A percentile compares a stretch with the other conserved stretches of the same genome.
Evolutionary conservation across 2,888 invertebrate genomes (phyloP).

Genomic region (Lamellibrachia satsuma): DNA sequence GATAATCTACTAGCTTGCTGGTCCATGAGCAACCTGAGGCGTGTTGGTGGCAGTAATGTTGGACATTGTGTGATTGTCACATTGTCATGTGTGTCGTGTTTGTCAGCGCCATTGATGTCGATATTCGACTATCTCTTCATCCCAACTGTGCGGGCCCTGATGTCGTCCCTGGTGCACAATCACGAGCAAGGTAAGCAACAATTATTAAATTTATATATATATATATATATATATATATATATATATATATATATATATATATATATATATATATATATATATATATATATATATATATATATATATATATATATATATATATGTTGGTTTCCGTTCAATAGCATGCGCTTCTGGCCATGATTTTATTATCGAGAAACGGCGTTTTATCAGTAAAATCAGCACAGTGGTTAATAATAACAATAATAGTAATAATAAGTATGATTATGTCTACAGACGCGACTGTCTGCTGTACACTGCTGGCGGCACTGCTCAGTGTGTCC

Average conservation of each 20-base stretch:
- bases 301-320: too few species aligned
- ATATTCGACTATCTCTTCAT: constrained; percentile 28
- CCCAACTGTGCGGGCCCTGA: constrained; percentile 31
- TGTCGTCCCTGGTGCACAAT: constrained; percentile 30
- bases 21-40: background rate
- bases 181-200: constrained; percentile 34
- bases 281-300: too few species aligned
- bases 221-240: background rate
- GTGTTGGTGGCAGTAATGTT: background rate
- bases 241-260: background rate
- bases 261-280: too few species aligned
- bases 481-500: too few species aligned
- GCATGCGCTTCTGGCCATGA: too few species aligned
- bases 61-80: background rate
- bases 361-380: too few species aligned
- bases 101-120: constrained; percentile 24
- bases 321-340: too few species aligned
- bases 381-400: too few species aligned
- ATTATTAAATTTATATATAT: background rate
- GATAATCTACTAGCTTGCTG: background rate
- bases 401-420: too few species aligned
- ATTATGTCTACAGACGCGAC: too few species aligned
- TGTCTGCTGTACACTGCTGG: too few species aligned
- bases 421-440: too few species aligned
- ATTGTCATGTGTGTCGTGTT: background rate